A percentile compares a stretch with the other conserved stretches of the same genome.
Conservation (phyloP, 2,888 invertebrate genomes). For the Neoscelio sp. region DNA sequence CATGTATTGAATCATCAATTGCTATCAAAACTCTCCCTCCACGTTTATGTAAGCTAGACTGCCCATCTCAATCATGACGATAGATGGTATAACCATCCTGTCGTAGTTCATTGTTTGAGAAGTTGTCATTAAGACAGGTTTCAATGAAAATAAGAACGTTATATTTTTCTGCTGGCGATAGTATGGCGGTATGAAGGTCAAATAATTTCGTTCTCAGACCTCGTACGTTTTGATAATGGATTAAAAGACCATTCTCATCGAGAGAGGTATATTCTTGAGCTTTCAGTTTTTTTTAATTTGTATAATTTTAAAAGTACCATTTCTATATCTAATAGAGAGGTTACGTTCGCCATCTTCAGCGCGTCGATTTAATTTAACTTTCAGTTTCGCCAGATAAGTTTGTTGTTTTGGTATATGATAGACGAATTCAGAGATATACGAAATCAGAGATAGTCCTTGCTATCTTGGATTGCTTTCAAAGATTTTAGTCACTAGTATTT, state of each 20-base stretch:
- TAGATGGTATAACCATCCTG: conserved; percentile 15
- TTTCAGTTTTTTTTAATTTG: neutral
- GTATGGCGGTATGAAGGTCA: neutral
- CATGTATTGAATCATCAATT: neutral
- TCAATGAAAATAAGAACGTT: conserved; percentile 30
- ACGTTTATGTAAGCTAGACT: neutral
- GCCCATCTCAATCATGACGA: conserved; percentile 7
- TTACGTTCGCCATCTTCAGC: neutral
- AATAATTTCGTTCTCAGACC: conserved; percentile 21
- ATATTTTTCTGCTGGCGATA: neutral
- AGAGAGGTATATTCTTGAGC: neutral
- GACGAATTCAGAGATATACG: too few relatives aligned
- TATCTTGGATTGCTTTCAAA: too few relatives aligned
- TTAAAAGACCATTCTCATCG: neutral
- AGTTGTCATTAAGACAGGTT: conserved; percentile 32
- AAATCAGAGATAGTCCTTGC: too few relatives aligned
- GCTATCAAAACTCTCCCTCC: conserved; percentile 42
- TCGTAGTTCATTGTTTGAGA: conserved; percentile 15
- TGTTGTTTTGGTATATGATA: too few relatives aligned
- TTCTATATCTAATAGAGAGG: neutral
- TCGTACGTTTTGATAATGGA: conserved; percentile 74
- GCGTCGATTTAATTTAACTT: too few relatives aligned
- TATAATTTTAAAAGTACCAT: neutral
- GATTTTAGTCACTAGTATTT: too few relatives aligned
- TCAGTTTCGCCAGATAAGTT: too few relatives aligned